phyloP scores from a whole-genome alignment of 2,113 vertebrate species.

The Peromyscus polionotus region DNA sequence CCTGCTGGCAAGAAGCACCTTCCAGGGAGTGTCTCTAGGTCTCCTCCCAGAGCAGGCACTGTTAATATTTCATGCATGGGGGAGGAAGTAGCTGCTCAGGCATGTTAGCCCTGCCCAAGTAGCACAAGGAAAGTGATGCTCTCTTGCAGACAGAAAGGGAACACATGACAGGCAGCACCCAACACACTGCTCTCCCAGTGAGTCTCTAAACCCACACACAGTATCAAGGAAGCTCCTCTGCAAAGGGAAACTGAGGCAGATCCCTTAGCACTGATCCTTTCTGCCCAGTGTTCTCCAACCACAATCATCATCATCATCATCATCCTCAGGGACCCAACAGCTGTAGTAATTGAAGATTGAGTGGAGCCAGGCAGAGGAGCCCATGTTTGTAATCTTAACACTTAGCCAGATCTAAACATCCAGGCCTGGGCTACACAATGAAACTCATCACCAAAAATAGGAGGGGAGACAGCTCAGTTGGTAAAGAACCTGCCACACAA shows the following conservation, averaged over 20 bases:
- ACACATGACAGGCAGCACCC: not conserved
- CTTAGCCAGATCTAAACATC: not conserved
- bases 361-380: not conserved
- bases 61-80: slow-evolving; percentile 83
- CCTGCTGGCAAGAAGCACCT: slow-evolving; percentile 74
- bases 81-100: slow-evolving; percentile 62
- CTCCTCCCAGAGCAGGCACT: slow-evolving; percentile 32
- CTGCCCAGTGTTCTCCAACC: not conserved
- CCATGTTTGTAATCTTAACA: not conserved
- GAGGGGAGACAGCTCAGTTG: not conserved
- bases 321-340: not conserved
- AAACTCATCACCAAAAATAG: not conserved
- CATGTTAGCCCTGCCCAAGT: slow-evolving; percentile 44
- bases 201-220: not conserved
- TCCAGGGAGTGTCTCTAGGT: slow-evolving; percentile 75
- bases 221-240: not conserved
- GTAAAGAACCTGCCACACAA: not conserved
- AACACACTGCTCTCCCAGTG: not conserved
- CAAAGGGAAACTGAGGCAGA: not conserved
- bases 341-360: not conserved
- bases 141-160: not conserved
- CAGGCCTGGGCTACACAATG: not conserved
- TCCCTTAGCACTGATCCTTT: not conserved
- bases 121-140: not conserved
- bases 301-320: not conserved